A percentile compares a stretch with the other conserved stretches of the same genome.
Evolutionary conservation across 64 coral and sea anemone species (phyloP).

Genomic region (Montipora cactus): DNA sequence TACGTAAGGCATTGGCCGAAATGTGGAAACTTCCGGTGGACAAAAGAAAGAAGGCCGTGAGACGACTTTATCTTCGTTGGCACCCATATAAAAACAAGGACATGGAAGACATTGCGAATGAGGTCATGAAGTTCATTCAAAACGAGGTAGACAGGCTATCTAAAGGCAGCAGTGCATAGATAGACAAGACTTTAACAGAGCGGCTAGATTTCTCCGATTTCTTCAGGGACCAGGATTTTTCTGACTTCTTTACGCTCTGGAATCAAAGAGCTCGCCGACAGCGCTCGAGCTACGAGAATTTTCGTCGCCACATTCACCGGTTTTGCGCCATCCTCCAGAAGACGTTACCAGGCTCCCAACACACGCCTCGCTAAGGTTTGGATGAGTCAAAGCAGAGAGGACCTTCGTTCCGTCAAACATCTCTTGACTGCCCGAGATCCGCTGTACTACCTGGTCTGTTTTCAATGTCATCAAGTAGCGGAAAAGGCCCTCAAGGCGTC

Average conservation of each 20-base stretch:
- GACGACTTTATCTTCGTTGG: conserved; percentile 89
- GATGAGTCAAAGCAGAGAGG: conserved; percentile 77
- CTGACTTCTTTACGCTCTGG: conserved; percentile 71
- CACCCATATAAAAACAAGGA: conserved; percentile 94
- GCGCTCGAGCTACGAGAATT: conserved; percentile 88
- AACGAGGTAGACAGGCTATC: conserved; percentile 65
- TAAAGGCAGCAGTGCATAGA: neutral
- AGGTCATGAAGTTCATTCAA: conserved; percentile 84
- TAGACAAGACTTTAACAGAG: neutral
- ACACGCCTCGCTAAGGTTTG: conserved; percentile 43
- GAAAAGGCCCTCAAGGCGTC: conserved; percentile 84
- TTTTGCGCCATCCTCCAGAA: conserved; percentile 16
- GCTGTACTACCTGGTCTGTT: conserved; percentile 83
- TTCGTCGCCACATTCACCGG: conserved; percentile 67
- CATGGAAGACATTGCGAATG: conserved; percentile 75
- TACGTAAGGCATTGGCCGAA: conserved; percentile 70
- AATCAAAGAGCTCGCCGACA: conserved; percentile 76
- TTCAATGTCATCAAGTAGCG: conserved; percentile 82
- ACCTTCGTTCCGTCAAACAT: conserved; percentile 71
- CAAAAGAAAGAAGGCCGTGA: conserved; percentile 72
- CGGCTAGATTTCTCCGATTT: conserved; percentile 37
- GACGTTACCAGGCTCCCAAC: conserved; percentile 59
- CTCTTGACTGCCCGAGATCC: conserved; percentile 72
- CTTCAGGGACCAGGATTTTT: conserved; percentile 53
- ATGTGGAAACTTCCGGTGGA: conserved; percentile 79